Base-by-base conservation (phyloP, 2,888 invertebrate genomes). In the Melanostoma mellinum region DNA sequence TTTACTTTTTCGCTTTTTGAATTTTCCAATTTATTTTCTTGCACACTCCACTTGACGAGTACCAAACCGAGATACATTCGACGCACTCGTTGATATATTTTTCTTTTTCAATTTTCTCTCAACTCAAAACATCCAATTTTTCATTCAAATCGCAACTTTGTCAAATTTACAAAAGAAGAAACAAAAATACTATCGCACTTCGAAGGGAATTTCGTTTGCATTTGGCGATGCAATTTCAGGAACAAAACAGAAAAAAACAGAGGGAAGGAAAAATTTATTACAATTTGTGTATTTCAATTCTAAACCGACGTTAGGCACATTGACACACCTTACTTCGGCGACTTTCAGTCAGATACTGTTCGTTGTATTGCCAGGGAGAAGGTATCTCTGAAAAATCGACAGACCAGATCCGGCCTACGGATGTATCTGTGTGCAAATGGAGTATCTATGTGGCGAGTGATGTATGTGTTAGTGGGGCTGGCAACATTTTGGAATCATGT, bases 261-360 rank as follows among this genome's bases (percentile, higher is more conserved):
- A 63, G 36, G n/a, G 9, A 2, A 46, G 36, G 35, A 52, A 60
- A 60, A 40, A 52, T 40, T 48, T 61, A 52, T 61, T 20, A 20
- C 20, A 20, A 20, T 20, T 20, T 20, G 20, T 55, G 55, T 10
- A 85, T 85, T 87, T 52, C 58, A 72, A 86, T 72, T 20, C 20
- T 20, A 20, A 20, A 20, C 85, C 85, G 81, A 76, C 86, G 78
- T 67, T 56, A 58, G 46, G 56, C 53, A 56, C 61, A 80, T 71
- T 58, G 52, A 67, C 67, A 87, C 87, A 74, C 86, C 87, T 76
- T 75, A 60, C 85, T 86, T 81, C 86, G 86, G 85, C 81, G 87
- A 87, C 87, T 87, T 86, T 86, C 86, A 87, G 87, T 86, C 86
- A 87, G 81, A 85, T 86, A 88, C 88, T 88, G 86, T 86, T 87